Percentiles rank a stretch among this genome's conserved stretches.
Conservation (phyloP, 2,113 vertebrate genomes). For the Columba livia region DNA sequence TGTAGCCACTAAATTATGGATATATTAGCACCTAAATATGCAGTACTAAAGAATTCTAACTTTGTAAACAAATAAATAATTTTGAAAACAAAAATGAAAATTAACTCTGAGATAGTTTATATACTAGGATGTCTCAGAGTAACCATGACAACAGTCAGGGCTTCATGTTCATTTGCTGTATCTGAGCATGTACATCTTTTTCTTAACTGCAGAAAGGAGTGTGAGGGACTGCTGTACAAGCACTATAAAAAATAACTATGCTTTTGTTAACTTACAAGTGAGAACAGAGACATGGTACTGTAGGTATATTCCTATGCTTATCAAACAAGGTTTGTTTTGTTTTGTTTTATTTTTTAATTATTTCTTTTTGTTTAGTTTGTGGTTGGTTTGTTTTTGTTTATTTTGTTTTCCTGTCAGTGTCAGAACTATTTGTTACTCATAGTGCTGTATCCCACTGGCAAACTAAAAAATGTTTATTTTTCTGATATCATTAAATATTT, state of each 20-base stretch:
- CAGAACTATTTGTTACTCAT: background rate
- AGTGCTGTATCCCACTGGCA: background rate
- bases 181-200: background rate
- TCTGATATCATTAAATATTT: background rate
- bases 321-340: background rate
- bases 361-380: no score
- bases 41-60: conserved; percentile 2
- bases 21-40: background rate
- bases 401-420: background rate
- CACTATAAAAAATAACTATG: background rate
- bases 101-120: background rate
- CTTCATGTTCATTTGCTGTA: background rate
- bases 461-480: background rate
- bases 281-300: background rate
- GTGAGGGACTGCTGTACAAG: background rate
- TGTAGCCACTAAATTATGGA: conserved; percentile 26
- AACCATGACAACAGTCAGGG: conserved; percentile 54
- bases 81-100: conserved; percentile 8
- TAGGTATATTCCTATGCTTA: background rate
- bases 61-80: conserved; percentile 17
- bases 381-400: background rate
- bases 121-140: background rate
- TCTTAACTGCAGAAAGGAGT: background rate
- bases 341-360: no score
- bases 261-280: background rate